These are phyloP conservation scores for Manis pentadactyla DNA, from an alignment of 2,797 vertebrate species.

Conservation along the genomic window DNA sequence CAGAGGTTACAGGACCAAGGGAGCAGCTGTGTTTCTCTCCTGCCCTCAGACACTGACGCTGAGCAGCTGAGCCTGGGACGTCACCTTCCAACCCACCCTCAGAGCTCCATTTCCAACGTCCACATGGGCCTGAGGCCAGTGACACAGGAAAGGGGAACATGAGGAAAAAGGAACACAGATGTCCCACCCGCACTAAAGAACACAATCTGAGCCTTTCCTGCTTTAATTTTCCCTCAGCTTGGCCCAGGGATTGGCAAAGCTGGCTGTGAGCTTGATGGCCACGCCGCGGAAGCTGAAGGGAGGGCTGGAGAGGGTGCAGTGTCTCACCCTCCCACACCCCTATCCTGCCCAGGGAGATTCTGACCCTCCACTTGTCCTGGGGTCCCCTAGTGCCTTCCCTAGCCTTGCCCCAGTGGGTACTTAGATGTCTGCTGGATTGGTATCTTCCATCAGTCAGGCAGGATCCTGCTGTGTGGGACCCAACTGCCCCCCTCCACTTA, in stretches of 20 bases:
- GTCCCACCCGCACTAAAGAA: not conserved
- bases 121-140: not conserved
- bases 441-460: not conserved
- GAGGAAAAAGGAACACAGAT: not conserved
- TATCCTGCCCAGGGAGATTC: not conserved
- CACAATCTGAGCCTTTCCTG: not conserved
- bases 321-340: not conserved
- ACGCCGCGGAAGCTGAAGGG: not conserved
- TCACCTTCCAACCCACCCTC: not conserved
- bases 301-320: no score
- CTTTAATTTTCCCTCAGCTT: not conserved
- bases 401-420: not conserved
- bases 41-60: not conserved
- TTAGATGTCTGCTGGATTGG: not conserved
- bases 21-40: no score
- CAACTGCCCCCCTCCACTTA: not conserved
- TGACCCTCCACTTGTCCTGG: not conserved
- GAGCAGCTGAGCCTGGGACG: not conserved
- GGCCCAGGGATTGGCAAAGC: not conserved
- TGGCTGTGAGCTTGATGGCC: not conserved
- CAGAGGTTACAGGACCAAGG: not conserved
- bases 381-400: rapidly evolving
- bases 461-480: not conserved
- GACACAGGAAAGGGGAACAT: not conserved
- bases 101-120: not conserved